Percentiles rank a stretch among this genome's conserved stretches.
These are phyloP conservation scores for Drosophila lacteicornis DNA, from an alignment of 1,140 invertebrate species.

Conservation along the genomic window DNA sequence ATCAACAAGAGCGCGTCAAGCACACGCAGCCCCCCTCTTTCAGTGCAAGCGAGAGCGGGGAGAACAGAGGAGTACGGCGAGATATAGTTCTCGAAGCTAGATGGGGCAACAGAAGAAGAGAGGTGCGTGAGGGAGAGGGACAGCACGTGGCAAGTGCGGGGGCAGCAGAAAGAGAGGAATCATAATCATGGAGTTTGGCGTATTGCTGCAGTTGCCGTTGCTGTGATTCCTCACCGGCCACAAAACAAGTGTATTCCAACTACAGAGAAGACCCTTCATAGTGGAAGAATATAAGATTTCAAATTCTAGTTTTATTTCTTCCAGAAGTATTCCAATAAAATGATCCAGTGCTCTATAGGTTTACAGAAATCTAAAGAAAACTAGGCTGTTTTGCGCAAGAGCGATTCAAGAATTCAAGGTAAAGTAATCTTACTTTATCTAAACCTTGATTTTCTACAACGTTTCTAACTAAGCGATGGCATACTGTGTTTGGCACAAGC, in stretches of 20 bases:
- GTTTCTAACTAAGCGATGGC: neutral
- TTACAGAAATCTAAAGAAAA: too few relatives aligned
- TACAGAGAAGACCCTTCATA: neutral
- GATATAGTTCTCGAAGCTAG: conserved; percentile 27
- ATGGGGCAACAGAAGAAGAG: conserved; percentile 23
- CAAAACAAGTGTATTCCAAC: conserved; percentile 12
- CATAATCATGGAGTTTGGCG: conserved; percentile 18
- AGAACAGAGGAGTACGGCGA: conserved; percentile 16
- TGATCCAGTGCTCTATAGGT: too few relatives aligned
- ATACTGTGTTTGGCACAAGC: conserved; percentile 10
- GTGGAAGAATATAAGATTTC: too few relatives aligned
- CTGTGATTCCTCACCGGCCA: conserved; percentile 7
- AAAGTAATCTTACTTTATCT: neutral
- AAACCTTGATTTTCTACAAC: neutral
- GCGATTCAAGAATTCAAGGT: neutral
- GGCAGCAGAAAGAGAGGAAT: neutral
- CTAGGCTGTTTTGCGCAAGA: too few relatives aligned
- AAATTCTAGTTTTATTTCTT: too few relatives aligned
- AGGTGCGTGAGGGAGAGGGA: conserved; percentile 8
- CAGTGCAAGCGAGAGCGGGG: conserved; percentile 28
- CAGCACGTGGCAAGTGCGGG: conserved; percentile 15
- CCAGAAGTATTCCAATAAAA: too few relatives aligned
- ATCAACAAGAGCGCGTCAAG: conserved; percentile 63
- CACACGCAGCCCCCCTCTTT: conserved; percentile 31
- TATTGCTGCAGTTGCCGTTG: conserved; percentile 11